phyloP scores from a whole-genome alignment of 1,140 invertebrate genomes.

The Drosophila lowei region DNA sequence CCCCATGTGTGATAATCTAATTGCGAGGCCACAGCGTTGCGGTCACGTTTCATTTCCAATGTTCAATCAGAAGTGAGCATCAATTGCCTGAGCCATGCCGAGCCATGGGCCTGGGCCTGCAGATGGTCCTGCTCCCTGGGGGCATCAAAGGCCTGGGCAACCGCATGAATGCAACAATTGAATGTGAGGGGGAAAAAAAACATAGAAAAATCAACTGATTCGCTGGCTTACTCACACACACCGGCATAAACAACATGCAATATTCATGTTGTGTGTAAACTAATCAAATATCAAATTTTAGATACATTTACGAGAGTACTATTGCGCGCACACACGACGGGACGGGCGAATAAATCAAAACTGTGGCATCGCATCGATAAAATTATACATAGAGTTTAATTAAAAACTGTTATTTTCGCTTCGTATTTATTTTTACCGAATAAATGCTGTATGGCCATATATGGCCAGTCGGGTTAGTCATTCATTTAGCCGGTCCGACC shows the following conservation, averaged over 20 bases:
- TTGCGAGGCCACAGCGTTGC: constrained; percentile 78
- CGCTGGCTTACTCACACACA: background rate
- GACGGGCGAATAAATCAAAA: constrained; percentile 55
- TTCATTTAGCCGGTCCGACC: constrained; percentile 54
- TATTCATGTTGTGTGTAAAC: constrained; percentile 64
- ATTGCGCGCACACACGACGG: background rate
- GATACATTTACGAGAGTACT: constrained; percentile 7
- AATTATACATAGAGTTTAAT: constrained; percentile 70
- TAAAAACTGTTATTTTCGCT: constrained; percentile 70
- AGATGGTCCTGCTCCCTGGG: background rate
- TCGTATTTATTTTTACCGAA: constrained; percentile 59
- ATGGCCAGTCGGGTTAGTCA: constrained; percentile 35
- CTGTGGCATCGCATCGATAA: constrained; percentile 45
- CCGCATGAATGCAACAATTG: constrained; percentile 58
- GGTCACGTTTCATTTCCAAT: constrained; percentile 72
- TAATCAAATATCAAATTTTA: constrained; percentile 70
- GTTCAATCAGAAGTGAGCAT: constrained; percentile 68
- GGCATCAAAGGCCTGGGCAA: constrained; percentile 17
- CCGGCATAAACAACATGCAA: constrained; percentile 53
- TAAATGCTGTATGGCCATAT: constrained; percentile 1
- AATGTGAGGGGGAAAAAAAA: constrained; percentile 3
- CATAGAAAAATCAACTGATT: constrained; percentile 30
- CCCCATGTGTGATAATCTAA: constrained; percentile 73
- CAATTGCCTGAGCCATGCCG: constrained; percentile 27
- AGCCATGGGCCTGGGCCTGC: too few species aligned